A percentile compares a stretch with the other conserved stretches of the same genome.
phyloP scores from a whole-genome alignment of 2,888 invertebrate genomes.

The Hecatera dysodea region DNA sequence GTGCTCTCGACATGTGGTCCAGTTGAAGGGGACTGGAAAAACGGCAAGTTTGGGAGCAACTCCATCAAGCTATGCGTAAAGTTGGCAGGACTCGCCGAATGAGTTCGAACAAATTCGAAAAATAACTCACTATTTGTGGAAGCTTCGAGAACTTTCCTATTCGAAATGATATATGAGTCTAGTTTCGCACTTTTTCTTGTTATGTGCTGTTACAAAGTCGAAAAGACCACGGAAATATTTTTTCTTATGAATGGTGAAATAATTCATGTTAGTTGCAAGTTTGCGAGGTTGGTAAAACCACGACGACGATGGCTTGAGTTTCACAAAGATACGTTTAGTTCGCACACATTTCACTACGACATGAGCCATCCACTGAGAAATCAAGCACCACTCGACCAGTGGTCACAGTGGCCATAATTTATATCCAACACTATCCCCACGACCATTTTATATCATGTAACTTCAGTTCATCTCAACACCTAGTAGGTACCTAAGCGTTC shows the following conservation, averaged over 20 bases:
- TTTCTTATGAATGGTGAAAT: background rate
- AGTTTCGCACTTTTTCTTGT: constrained; percentile 63
- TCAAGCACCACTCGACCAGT: background rate
- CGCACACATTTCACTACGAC: background rate
- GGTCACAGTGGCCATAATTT: background rate
- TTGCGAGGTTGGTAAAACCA: background rate
- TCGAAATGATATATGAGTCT: constrained; percentile 74
- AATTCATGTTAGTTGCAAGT: background rate
- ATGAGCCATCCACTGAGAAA: background rate
- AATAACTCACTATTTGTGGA: constrained; percentile 73
- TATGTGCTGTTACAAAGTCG: constrained; percentile 50
- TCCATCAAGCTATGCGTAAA: constrained; percentile 81
- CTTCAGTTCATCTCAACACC: constrained; percentile 8
- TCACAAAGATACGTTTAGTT: too few species aligned
- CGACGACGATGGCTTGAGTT: background rate
- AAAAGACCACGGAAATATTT: constrained; percentile 26
- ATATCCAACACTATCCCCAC: background rate
- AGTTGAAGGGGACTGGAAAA: constrained; percentile 64
- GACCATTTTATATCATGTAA: too few species aligned
- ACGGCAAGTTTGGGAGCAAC: constrained; percentile 55
- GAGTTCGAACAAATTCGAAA: constrained; percentile 78
- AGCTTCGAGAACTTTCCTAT: constrained; percentile 60
- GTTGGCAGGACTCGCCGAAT: constrained; percentile 70
- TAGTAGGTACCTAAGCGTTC: too few species aligned
- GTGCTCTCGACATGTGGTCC: constrained; percentile 77